phyloP scores from a whole-genome alignment of 2,797 vertebrate species.

The Clarias fuscus region DNA sequence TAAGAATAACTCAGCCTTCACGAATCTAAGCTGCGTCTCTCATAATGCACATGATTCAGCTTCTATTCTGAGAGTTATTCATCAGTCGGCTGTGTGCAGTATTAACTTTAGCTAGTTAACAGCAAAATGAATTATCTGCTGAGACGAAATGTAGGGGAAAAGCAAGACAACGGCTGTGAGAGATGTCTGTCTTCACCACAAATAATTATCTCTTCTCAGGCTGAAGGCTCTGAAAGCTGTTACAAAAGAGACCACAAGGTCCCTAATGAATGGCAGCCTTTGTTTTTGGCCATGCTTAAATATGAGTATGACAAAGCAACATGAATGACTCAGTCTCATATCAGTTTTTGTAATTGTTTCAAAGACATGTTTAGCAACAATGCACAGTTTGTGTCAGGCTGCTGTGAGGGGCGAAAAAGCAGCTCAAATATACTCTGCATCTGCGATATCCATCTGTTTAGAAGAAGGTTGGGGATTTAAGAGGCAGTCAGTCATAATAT shows the following conservation, averaged over 20 bases:
- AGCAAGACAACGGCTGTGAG: constrained; percentile 36
- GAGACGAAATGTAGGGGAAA: constrained; percentile 19
- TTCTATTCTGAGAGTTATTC: constrained; percentile 11
- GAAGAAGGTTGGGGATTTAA: constrained; percentile 85
- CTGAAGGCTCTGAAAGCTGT: constrained; percentile 48
- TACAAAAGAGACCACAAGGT: constrained; percentile 49
- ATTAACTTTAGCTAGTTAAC: constrained; percentile 45
- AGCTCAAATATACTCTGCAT: constrained; percentile 75
- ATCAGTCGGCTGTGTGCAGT: constrained; percentile 14
- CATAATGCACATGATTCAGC: neutral
- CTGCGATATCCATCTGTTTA: constrained; percentile 67
- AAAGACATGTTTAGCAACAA: constrained; percentile 53
- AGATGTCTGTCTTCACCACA: constrained; percentile 46
- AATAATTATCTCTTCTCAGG: constrained; percentile 46
- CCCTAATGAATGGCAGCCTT: constrained; percentile 49
- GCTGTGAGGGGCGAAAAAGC: constrained; percentile 53
- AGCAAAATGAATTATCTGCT: constrained; percentile 34
- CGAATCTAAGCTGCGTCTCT: neutral
- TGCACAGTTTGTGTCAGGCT: constrained; percentile 51
- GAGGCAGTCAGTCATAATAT: constrained; percentile 87
- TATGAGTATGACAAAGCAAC: constrained; percentile 47
- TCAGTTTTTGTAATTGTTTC: constrained; percentile 52
- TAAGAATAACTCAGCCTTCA: neutral
- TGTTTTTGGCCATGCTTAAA: constrained; percentile 48
- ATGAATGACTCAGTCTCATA: constrained; percentile 46